Evolutionary conservation across 2,888 invertebrate genomes (phyloP).

Genomic region (Papilio demoleus): DNA sequence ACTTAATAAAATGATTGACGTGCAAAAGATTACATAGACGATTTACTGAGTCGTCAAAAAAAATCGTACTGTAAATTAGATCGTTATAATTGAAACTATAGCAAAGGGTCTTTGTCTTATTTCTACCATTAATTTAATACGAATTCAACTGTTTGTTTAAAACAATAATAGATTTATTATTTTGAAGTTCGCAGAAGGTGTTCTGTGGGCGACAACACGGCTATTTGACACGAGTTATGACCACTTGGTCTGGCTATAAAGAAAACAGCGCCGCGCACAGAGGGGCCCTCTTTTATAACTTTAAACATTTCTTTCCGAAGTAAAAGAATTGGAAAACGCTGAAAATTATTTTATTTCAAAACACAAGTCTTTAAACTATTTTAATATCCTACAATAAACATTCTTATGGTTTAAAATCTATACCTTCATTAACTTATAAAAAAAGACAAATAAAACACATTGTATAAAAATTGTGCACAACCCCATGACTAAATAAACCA

Average conservation of each 20-base stretch:
- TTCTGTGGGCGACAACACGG: constrained; percentile 77
- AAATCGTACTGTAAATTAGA: no score
- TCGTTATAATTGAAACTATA: no score
- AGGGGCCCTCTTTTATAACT: constrained; percentile 52
- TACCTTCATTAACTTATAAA: no score
- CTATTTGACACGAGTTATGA: constrained; percentile 80
- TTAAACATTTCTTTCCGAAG: constrained; percentile 57
- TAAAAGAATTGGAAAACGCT: constrained; percentile 32
- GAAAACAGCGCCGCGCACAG: constrained; percentile 71
- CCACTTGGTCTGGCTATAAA: constrained; percentile 73
- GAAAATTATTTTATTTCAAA: constrained; percentile 3
- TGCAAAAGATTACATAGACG: not conserved
- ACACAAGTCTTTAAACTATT: not conserved
- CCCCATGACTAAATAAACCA: no score
- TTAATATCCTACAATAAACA: no score
- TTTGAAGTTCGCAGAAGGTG: constrained; percentile 68
- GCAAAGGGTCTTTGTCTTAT: no score
- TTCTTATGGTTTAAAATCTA: no score
- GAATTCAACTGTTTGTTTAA: constrained; percentile 58
- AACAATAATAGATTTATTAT: constrained; percentile 81
- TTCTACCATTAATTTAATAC: constrained; percentile 61
- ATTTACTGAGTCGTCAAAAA: not conserved
- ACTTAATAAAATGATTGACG: not conserved
- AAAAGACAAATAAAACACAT: no score
- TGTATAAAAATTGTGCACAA: no score